phyloP scores from a whole-genome alignment of 2,113 vertebrate species.

The Jacana jacana region DNA sequence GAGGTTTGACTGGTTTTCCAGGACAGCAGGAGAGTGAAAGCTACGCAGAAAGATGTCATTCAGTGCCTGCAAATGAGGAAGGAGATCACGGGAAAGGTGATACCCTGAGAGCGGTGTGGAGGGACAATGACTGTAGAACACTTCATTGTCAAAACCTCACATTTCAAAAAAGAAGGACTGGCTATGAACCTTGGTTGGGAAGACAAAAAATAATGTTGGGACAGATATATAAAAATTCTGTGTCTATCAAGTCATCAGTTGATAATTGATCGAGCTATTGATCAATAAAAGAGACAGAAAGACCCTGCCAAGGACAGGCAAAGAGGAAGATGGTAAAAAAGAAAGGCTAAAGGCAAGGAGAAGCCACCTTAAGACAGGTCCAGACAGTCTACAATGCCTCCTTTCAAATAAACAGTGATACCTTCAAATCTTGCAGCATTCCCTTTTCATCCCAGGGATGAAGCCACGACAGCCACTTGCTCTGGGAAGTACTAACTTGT shows the following conservation, averaged over 20 bases:
- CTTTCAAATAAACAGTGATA: not conserved
- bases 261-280: not conserved
- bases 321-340: not conserved
- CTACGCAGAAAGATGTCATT: not conserved
- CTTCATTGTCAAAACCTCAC: not conserved
- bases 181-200: not conserved
- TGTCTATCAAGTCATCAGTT: not conserved
- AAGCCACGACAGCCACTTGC: not conserved
- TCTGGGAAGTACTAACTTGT: not conserved
- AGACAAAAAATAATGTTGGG: not conserved
- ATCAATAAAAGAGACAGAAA: not conserved
- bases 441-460: not conserved
- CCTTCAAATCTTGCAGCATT: not conserved
- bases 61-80: not conserved
- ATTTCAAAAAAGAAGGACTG: not conserved
- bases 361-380: not conserved
- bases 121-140: not conserved
- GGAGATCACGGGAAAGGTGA: not conserved
- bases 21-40: not conserved
- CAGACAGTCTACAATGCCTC: not conserved
- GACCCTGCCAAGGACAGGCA: not conserved
- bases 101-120: not conserved
- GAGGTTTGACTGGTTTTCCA: not conserved
- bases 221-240: not conserved
- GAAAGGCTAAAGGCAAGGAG: not conserved